Evolutionary conservation across 2,888 invertebrate species (phyloP).

Genomic region (Panopea generosa): DNA sequence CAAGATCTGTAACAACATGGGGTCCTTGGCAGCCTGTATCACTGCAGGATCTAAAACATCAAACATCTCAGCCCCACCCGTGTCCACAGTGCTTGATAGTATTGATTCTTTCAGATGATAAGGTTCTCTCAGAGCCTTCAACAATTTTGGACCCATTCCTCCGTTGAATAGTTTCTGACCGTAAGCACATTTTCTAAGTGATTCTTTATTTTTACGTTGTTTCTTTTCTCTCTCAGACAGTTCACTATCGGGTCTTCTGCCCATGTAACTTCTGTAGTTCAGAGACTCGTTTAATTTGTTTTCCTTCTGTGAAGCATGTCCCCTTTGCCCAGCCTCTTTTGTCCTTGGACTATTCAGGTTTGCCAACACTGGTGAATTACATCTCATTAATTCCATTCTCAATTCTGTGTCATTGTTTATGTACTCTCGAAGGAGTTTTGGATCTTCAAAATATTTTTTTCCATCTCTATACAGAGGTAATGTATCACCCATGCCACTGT

Average conservation of each 20-base stretch:
- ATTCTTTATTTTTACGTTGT: slow-evolving; percentile 19
- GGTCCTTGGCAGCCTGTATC: slow-evolving; percentile 51
- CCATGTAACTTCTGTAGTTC: neutral
- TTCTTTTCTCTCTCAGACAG: slow-evolving; percentile 16
- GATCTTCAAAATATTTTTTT: slow-evolving; percentile 34
- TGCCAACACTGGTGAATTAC: slow-evolving; percentile 22
- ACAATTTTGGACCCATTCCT: slow-evolving; percentile 15
- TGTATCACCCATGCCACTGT: slow-evolving; percentile 31
- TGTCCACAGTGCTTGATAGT: neutral
- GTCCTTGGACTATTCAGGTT: slow-evolving; percentile 28
- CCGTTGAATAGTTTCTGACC: slow-evolving; percentile 9
- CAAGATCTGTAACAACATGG: slow-evolving; percentile 50
- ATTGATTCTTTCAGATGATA: slow-evolving; percentile 8
- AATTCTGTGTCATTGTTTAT: slow-evolving; percentile 51
- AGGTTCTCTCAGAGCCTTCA: slow-evolving; percentile 24
- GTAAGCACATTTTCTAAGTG: slow-evolving; percentile 7
- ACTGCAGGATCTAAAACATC: slow-evolving; percentile 52
- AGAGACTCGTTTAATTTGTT: neutral
- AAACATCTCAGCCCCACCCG: slow-evolving; percentile 31
- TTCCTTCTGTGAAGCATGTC: neutral
- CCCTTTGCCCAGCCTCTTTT: slow-evolving; percentile 13
- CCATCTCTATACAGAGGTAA: slow-evolving; percentile 23
- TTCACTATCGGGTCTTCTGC: neutral
- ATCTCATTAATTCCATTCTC: slow-evolving; percentile 34
- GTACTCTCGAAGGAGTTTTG: slow-evolving; percentile 33